phyloP scores from a whole-genome alignment of 2,888 invertebrate genomes.

The Drosophila sordidula region DNA sequence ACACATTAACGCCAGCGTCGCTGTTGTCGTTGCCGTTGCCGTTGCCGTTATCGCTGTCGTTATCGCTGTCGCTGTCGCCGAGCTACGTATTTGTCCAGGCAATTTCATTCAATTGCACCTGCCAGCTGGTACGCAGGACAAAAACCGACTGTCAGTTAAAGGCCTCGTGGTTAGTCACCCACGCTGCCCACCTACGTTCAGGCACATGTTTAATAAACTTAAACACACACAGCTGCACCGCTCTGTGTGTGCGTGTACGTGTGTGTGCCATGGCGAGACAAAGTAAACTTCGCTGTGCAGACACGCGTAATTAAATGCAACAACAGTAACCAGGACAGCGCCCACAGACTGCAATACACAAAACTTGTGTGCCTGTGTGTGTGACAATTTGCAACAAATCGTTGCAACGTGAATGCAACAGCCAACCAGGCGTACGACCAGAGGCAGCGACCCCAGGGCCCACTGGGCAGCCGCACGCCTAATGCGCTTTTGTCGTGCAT shows the following conservation, averaged over 20 bases:
- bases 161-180: conserved; percentile 28
- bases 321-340: conserved; percentile 54
- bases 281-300: conserved; percentile 69
- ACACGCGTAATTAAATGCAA: conserved; percentile 77
- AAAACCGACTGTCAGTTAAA: conserved; percentile 43
- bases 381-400: conserved; percentile 72
- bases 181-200: background rate
- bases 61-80: background rate
- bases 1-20: conserved; percentile 60
- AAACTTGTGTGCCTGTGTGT: conserved; percentile 12
- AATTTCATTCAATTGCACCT: conserved; percentile 74
- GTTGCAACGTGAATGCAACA: conserved; percentile 68
- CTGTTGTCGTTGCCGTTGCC: background rate
- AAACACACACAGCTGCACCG: conserved; percentile 48
- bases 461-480: conserved; percentile 56
- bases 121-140: conserved; percentile 25
- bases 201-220: conserved; percentile 73
- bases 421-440: conserved; percentile 58
- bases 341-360: conserved; percentile 13
- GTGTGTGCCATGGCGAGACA: conserved; percentile 60
- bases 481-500: conserved; percentile 74
- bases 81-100: conserved; percentile 44
- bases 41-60: background rate
- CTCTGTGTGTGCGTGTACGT: conserved; percentile 11
- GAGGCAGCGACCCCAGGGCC: conserved; percentile 29